Percentiles rank a stretch among this genome's conserved stretches.
Conservation (phyloP, 23 tunicate species). For the Clavelina lepadiformis region DNA sequence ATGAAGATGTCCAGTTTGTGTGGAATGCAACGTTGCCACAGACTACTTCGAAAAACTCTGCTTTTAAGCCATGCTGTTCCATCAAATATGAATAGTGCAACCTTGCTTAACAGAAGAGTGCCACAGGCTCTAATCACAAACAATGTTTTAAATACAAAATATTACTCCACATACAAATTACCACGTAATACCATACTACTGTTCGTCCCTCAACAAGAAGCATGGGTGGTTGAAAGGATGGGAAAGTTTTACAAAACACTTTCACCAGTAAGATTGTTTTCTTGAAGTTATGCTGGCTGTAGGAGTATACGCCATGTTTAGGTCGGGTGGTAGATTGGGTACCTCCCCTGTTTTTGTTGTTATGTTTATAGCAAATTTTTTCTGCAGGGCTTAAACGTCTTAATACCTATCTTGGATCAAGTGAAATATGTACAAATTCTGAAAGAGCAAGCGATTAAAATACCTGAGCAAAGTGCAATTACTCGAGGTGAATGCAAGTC, state of each 20-base stretch:
- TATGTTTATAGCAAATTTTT: neutral
- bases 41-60: neutral
- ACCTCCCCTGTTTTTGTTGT: too few species aligned
- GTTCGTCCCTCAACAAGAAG: conserved; percentile 99
- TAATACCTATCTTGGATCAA: conserved; percentile 74
- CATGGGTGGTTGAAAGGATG: conserved; percentile 94
- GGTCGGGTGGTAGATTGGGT: too few species aligned
- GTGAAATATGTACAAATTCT: conserved; percentile 88
- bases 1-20: too few species aligned
- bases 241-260: conserved; percentile 80
- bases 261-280: conserved; percentile 80
- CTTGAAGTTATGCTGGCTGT: too few species aligned
- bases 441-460: conserved; percentile 96
- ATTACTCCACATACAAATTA: conserved; percentile 17
- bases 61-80: neutral
- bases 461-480: conserved; percentile 97
- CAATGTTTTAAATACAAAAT: neutral
- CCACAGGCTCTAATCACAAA: neutral
- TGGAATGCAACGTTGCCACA: too few species aligned
- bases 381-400: conserved; percentile 73
- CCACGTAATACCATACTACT: conserved; percentile 61
- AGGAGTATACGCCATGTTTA: too few species aligned
- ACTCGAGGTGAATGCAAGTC: conserved; percentile 92
- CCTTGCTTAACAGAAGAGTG: neutral
- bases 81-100: neutral